phyloP scores from a whole-genome alignment of 2,888 invertebrate genomes.

The Aporophyla lueneburgensis region DNA sequence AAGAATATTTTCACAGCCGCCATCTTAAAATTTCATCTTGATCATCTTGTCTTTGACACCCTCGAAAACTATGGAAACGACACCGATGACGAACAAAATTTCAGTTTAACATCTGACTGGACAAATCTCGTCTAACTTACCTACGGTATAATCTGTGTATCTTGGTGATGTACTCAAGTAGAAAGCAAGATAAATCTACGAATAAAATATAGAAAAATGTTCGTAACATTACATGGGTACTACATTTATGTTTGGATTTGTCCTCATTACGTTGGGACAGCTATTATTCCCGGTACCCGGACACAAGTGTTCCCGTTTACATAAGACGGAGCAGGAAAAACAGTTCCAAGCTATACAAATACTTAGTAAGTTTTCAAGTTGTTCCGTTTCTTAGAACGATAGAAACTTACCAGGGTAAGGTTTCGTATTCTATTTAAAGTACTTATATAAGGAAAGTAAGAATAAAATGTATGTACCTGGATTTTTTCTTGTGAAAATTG shows the following conservation, averaged over 20 bases:
- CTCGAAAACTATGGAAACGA: too few relatives aligned
- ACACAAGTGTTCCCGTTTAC: slow-evolving; percentile 45
- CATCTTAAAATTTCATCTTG: too few relatives aligned
- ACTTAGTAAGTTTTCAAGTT: slow-evolving; percentile 19
- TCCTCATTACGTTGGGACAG: slow-evolving; percentile 50
- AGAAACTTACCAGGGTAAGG: background rate
- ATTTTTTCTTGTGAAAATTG: background rate
- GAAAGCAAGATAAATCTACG: background rate
- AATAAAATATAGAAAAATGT: slow-evolving; percentile 12
- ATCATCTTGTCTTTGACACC: too few relatives aligned
- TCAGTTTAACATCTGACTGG: too few relatives aligned
- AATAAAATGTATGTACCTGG: too few relatives aligned
- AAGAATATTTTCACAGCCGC: too few relatives aligned
- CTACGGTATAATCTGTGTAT: too few relatives aligned
- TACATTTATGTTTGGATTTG: slow-evolving; percentile 34
- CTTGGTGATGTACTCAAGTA: background rate
- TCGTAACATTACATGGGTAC: slow-evolving; percentile 2
- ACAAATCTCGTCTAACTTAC: too few relatives aligned
- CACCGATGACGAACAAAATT: too few relatives aligned
- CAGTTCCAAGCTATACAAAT: slow-evolving; percentile 29
- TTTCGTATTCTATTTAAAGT: background rate
- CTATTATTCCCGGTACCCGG: slow-evolving; percentile 37
- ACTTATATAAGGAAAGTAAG: too few relatives aligned
- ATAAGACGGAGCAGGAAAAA: slow-evolving; percentile 31
- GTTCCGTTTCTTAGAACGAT: slow-evolving; percentile 12